Evolutionary conservation across 1,140 invertebrate species (phyloP), one percentile per base, ranked within the genome.

Genomic region (Zaprionus davidi): DNA sequence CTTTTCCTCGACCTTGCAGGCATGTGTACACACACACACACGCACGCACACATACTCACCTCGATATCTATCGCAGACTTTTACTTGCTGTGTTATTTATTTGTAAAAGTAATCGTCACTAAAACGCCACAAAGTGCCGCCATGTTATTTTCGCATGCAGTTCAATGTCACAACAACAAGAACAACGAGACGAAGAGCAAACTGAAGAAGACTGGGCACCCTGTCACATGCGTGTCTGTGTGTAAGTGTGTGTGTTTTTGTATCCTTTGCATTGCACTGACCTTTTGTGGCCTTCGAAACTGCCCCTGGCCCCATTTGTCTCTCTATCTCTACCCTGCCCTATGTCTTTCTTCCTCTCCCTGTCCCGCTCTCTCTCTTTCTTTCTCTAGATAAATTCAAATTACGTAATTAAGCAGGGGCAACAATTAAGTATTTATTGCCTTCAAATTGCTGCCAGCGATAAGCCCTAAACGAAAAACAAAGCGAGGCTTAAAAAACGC

Each of bases 361-460:
- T 31, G 1, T 28, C 46, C 26, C 24, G 24, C 26, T 28, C 28
- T 34, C 31, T 49, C 38, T 13, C 20, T 5, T 22, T 63, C 36
- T 31, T 26, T 22, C 44, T 38, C 44, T 38, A 22, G 84, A 83
- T 83, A 81, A 87, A 78, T 87, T 79, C 62, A 82, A 81, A 87
- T 87, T 87, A 87, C 68, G 75, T 88, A 88, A 87, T 88, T 84
- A 84, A 75, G 71, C 71, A 78, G 68, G 59, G 63, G 77, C 72
- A 88, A 79, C 81, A 88, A 88, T 88, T 88, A 84, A 90, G 69
- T 84, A 88, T 88, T 87, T 87, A 87, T 87, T 88, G 78, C 84
- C 81, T 84, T 88, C 78, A 84, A 84, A 81, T 87, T 88, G 71
- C 84, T 76, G 81, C 55, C 41, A n/a, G 73, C 77, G 83, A 87